Evolutionary conservation across 2,113 vertebrate genomes (phyloP), one percentile per base, ranked within the genome.

Genomic region (Calyptomena viridis): DNA sequence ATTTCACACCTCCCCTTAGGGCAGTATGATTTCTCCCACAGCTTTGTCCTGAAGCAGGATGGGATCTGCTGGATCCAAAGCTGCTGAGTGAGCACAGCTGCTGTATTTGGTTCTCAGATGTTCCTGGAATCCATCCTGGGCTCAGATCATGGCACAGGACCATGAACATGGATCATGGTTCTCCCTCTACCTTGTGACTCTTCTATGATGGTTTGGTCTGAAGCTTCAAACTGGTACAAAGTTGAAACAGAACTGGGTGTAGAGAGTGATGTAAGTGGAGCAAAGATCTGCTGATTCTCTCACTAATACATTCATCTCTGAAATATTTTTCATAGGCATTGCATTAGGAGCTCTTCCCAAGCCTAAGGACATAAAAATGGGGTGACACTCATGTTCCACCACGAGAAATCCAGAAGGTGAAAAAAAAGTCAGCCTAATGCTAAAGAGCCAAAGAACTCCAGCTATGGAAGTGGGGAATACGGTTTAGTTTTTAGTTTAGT

Each of bases 161-260:
- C 60, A 30, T 1, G 2, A 6, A 8, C 23, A 5, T 12, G 52
- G 68, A n/a, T n/a, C 28, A 0, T 60, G 10, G 11, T 39, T 56
- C 69, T 95, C 40, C 35, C 33, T 73, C 63, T 1, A 15, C 67
- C 37, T 59, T 33, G 2, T 1, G 6, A 72, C 55, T 86, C 76
- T 80, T 71, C 69, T 5, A 2, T 1, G 2, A 12, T 1, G 28
- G 9, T 28, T 49, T 66, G 37, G 22, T 12, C 40, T 42, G 42
- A 67, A 81, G 67, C 49, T 18, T 22, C 46, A n/a, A 4, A 60
- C 31, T 1, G 18, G 6, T 12, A 5, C 8, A 5, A 37, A 62
- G 35, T 39, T 59, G 42, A 6, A 12, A 9, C 24, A 62, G 37
- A 76, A 31, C 5, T 3, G 31, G 1, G 4, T 19, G 63, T 50